Evolutionary conservation across 2,888 invertebrate species (phyloP).

Genomic region (Kuschelorhynchus macadamiae): DNA sequence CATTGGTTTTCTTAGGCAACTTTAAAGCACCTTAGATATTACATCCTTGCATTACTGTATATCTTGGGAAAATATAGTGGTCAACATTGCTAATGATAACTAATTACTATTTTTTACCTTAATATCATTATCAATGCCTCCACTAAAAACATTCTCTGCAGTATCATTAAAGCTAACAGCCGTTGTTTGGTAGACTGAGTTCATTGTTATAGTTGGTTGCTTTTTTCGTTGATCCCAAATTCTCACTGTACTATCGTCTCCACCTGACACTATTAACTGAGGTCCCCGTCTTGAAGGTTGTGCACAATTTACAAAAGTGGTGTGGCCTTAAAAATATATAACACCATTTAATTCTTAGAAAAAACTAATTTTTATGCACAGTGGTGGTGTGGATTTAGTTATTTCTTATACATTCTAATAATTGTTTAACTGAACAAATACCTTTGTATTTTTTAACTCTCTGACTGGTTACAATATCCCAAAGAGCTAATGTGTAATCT

Average conservation of each 20-base stretch:
- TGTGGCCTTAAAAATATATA: slow-evolving; percentile 70
- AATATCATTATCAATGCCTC: slow-evolving; percentile 97
- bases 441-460: slow-evolving; percentile 91
- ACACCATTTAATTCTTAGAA: not conserved
- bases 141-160: slow-evolving; percentile 93
- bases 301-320: slow-evolving; percentile 82
- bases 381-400: too few species aligned
- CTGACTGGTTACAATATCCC: slow-evolving; percentile 93
- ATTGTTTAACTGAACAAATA: not conserved
- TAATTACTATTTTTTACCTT: slow-evolving; percentile 80
- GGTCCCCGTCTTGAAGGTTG: slow-evolving; percentile 89
- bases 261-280: slow-evolving; percentile 79
- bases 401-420: too few species aligned
- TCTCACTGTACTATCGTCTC: slow-evolving; percentile 94
- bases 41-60: too few species aligned
- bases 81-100: too few species aligned
- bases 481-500: slow-evolving; percentile 94
- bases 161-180: slow-evolving; percentile 96
- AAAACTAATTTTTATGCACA: too few species aligned
- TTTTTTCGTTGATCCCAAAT: slow-evolving; percentile 95
- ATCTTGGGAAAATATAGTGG: too few species aligned
- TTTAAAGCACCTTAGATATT: too few species aligned
- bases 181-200: slow-evolving; percentile 83
- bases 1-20: too few species aligned
- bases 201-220: slow-evolving; percentile 81